A percentile compares a stretch with the other conserved stretches of the same genome.
phyloP scores from a whole-genome alignment of 2,888 invertebrate species.

The Timema cristinae region DNA sequence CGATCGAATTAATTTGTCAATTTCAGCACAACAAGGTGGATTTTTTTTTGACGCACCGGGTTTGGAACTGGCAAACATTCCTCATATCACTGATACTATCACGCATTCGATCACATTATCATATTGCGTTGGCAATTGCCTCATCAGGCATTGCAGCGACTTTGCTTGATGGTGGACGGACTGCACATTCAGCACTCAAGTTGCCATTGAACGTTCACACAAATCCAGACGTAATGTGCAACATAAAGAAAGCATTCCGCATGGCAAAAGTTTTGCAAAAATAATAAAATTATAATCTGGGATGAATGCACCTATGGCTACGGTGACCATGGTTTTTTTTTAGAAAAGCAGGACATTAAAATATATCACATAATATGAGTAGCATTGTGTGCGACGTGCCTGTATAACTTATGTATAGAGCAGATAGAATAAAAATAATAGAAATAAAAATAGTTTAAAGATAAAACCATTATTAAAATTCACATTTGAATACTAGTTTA shows the following conservation, averaged over 20 bases:
- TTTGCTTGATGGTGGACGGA: constrained; percentile 42
- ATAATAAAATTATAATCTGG: constrained; percentile 41
- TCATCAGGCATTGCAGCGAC: constrained; percentile 47
- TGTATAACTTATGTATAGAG: too few species aligned
- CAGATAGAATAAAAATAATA: too few species aligned
- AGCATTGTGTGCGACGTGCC: too few species aligned
- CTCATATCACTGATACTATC: constrained; percentile 36
- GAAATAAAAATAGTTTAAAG: too few species aligned
- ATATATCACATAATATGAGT: too few species aligned
- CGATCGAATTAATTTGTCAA: constrained; percentile 1
- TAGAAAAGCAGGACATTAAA: too few species aligned
- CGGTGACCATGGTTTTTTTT: too few species aligned
- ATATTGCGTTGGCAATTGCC: constrained; percentile 42
- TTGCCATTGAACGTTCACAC: constrained; percentile 40
- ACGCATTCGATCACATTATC: constrained; percentile 37
- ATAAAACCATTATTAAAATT: too few species aligned
- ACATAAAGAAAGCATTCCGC: constrained; percentile 37
- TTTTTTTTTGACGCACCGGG: constrained; percentile 40
- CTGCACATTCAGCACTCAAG: constrained; percentile 32
- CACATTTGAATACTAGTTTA: too few species aligned
- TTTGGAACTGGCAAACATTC: constrained; percentile 45
- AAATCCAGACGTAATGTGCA: constrained; percentile 38
- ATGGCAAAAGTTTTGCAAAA: constrained; percentile 18
- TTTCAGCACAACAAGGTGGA: neutral
- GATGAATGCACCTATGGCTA: constrained; percentile 45